A percentile compares a stretch with the other conserved stretches of the same genome.
Conservation (phyloP, 2,113 vertebrate genomes). For the Entomyzon cyanotis region DNA sequence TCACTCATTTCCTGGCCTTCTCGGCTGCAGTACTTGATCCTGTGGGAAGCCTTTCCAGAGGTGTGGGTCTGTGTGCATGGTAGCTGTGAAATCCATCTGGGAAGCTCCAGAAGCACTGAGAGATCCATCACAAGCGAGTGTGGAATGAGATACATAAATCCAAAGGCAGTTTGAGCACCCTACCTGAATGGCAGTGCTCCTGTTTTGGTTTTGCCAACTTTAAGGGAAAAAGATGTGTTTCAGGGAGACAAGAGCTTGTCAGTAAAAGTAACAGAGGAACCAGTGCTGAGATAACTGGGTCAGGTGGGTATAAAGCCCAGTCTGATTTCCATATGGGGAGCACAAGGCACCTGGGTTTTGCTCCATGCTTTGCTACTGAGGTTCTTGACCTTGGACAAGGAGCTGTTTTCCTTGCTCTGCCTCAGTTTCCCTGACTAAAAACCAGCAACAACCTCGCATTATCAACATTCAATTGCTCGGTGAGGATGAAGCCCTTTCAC, state of each 20-base stretch:
- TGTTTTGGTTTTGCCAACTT: neutral
- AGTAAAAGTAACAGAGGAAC: neutral
- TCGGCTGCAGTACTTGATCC: rapidly evolving
- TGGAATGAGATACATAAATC: neutral
- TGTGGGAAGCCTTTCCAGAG: neutral
- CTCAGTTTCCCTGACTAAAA: neutral
- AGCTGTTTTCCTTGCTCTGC: neutral
- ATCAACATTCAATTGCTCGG: neutral
- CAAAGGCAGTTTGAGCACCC: neutral
- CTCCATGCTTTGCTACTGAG: neutral
- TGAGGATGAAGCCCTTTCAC: rapidly evolving
- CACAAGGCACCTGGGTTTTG: neutral
- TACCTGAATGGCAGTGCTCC: neutral
- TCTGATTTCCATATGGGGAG: neutral
- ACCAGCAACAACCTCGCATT: neutral
- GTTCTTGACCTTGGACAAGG: neutral
- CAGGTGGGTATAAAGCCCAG: neutral
- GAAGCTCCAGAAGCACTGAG: neutral
- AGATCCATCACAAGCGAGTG: neutral
- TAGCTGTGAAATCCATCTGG: neutral
- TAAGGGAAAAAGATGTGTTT: neutral
- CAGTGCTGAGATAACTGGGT: neutral
- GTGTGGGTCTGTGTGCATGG: rapidly evolving
- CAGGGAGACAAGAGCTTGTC: neutral
- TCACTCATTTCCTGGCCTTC: neutral